A percentile compares a stretch with the other conserved stretches of the same genome.
Evolutionary conservation across 2,888 invertebrate species (phyloP).

Genomic region (Caenorhabditis zanzibari): DNA sequence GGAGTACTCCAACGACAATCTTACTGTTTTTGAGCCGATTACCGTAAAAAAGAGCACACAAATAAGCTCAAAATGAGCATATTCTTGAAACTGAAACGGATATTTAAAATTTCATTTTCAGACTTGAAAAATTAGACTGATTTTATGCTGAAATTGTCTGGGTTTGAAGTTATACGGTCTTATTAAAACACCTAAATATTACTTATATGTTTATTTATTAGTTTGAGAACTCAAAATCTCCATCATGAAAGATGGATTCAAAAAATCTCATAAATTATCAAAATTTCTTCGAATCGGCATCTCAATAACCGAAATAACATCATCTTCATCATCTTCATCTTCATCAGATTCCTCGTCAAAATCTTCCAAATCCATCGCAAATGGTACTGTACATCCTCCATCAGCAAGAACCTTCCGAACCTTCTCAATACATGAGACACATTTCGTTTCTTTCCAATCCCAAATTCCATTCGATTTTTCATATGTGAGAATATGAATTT

Average conservation of each 20-base stretch:
- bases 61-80: no score
- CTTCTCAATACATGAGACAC: conserved; percentile 3
- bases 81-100: no score
- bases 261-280: not conserved
- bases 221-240: not conserved
- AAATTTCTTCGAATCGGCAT: not conserved
- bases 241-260: not conserved
- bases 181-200: no score
- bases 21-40: no score
- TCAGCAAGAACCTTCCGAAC: not conserved
- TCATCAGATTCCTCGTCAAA: not conserved
- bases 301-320: conserved; percentile 1
- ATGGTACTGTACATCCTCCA: conserved; percentile 14
- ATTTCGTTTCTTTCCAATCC: conserved; percentile 3
- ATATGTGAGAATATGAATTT: conserved; percentile 22
- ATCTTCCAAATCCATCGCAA: conserved; percentile 12
- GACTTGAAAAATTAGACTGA: no score
- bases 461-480: not conserved
- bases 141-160: no score
- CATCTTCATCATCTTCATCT: not conserved
- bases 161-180: no score
- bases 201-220: no score
- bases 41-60: no score
- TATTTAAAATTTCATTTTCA: no score
- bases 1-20: no score